A percentile compares a stretch with the other conserved stretches of the same genome.
These are phyloP conservation scores for Ochropacha duplaris DNA, from an alignment of 2,888 invertebrate genomes.

Conservation along the genomic window DNA sequence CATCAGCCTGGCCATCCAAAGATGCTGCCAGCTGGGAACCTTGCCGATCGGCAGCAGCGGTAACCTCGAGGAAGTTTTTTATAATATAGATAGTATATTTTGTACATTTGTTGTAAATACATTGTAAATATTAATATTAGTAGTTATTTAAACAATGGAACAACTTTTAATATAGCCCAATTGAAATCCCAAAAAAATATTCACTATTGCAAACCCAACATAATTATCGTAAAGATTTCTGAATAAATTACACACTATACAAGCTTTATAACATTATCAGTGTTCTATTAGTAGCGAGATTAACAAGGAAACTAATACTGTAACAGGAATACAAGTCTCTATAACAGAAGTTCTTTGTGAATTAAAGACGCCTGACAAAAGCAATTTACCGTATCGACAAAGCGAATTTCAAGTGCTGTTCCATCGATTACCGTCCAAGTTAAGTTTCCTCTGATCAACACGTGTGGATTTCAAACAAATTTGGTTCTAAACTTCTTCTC, in stretches of 20 bases:
- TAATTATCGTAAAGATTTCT: no score
- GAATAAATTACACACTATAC: not conserved
- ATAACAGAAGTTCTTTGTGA: not conserved
- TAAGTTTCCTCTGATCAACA: conserved; percentile 15
- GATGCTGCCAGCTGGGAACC: no score
- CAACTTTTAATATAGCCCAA: no score
- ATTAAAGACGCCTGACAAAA: not conserved
- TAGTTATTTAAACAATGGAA: no score
- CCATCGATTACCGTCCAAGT: conserved; percentile 7
- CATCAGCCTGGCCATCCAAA: no score
- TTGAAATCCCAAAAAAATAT: no score
- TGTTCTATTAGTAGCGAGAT: not conserved
- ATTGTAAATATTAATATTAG: no score
- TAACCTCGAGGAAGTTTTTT: no score
- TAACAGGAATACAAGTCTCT: not conserved
- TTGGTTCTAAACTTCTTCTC: conserved; percentile 20
- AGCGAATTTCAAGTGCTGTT: conserved; percentile 8
- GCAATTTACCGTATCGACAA: not conserved
- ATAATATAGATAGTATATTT: no score
- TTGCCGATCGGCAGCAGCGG: no score
- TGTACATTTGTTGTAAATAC: no score
- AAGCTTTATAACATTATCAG: not conserved
- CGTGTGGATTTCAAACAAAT: conserved; percentile 12
- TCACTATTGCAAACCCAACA: no score
- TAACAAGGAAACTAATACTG: not conserved